Conservation (phyloP, 2,113 vertebrate genomes). For the Polypterus bichir region DNA sequence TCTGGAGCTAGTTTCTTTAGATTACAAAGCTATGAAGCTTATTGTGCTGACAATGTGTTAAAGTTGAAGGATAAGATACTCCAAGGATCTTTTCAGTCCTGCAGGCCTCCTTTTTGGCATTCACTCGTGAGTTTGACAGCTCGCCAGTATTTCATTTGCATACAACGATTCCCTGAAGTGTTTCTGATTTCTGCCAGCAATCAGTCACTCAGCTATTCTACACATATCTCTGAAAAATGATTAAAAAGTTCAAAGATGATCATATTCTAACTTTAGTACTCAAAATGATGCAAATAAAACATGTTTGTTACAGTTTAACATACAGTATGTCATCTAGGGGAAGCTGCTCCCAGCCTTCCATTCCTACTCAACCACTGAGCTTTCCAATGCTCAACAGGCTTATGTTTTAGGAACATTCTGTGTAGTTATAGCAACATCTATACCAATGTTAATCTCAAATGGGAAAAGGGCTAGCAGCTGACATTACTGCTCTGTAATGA, state of each 20-base stretch:
- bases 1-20: background rate
- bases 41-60: slow-evolving; percentile 1
- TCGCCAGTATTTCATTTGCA: slow-evolving; percentile 2
- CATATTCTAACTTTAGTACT: background rate
- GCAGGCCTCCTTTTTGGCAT: background rate
- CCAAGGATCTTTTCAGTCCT: background rate
- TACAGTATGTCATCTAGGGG: too few species aligned
- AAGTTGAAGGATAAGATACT: background rate
- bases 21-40: slow-evolving; percentile 1
- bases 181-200: background rate
- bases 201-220: slow-evolving; percentile 1
- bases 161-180: slow-evolving; percentile 3
- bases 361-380: too few species aligned
- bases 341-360: too few species aligned
- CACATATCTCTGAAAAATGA: background rate
- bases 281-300: background rate
- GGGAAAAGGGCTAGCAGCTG: too few species aligned
- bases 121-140: slow-evolving; percentile 5
- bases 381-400: too few species aligned
- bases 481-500: too few species aligned
- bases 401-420: too few species aligned
- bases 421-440: too few species aligned
- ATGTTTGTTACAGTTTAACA: slow-evolving; percentile 1
- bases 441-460: too few species aligned
- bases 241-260: background rate